These are phyloP conservation scores for Octopus bimaculoides DNA, from an alignment of 1,140 invertebrate species.

Conservation along the genomic window DNA sequence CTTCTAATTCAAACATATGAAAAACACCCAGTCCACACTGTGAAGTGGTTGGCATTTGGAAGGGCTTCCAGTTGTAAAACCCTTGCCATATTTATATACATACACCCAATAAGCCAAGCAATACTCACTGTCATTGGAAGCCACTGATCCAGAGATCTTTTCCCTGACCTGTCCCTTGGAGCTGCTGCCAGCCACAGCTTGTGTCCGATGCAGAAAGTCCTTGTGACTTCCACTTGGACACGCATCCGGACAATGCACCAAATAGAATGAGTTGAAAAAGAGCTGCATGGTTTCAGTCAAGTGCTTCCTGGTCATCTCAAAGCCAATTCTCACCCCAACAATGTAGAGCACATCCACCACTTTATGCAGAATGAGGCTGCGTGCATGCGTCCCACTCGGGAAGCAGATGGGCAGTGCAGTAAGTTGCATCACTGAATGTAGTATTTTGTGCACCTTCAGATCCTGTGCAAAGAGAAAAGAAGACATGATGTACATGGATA, in stretches of 20 bases:
- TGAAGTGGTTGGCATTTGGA: too few species aligned
- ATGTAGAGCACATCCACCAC: conserved; percentile 77
- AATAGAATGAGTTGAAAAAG: conserved; percentile 86
- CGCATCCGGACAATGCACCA: conserved; percentile 60
- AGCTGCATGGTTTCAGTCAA: conserved; percentile 70
- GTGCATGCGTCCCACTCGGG: conserved; percentile 73
- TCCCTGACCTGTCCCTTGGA: not conserved
- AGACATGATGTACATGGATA: not conserved
- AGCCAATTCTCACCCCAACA: conserved; percentile 76
- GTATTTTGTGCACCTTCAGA: conserved; percentile 65
- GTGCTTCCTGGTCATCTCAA: conserved; percentile 78
- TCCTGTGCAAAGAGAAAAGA: conserved; percentile 39
- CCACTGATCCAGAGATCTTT: not conserved
- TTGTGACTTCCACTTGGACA: not conserved
- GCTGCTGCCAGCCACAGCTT: not conserved
- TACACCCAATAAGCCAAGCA: too few species aligned
- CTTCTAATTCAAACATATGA: too few species aligned
- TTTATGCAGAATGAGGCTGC: conserved; percentile 74
- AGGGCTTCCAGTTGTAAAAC: too few species aligned
- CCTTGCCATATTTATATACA: too few species aligned
- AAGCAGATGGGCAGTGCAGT: conserved; percentile 72
- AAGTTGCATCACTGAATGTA: conserved; percentile 68
- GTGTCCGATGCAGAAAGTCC: not conserved
- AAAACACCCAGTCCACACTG: too few species aligned
- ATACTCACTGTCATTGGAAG: not conserved